Percentiles rank a stretch among this genome's conserved stretches.
Evolutionary conservation across 2,888 invertebrate genomes (phyloP).

Genomic region (Drosophila birchii): DNA sequence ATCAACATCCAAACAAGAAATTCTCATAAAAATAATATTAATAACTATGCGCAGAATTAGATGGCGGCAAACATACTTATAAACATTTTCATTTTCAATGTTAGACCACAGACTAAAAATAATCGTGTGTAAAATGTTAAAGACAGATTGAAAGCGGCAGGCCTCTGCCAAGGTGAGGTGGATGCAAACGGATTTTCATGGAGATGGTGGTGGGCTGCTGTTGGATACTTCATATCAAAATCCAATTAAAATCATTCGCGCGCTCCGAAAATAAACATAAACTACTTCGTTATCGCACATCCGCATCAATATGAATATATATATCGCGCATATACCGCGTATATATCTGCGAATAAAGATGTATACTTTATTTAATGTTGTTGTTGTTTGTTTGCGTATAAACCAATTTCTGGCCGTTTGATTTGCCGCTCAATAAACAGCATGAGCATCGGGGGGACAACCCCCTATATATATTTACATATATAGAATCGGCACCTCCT

Average conservation of each 20-base stretch:
- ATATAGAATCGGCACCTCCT: neutral
- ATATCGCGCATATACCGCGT: constrained; percentile 1
- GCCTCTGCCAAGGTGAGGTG: constrained; percentile 44
- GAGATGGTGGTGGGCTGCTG: constrained; percentile 25
- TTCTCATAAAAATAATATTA: constrained; percentile 45
- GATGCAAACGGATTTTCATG: constrained; percentile 15
- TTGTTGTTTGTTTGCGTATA: constrained; percentile 31
- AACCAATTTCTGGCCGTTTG: constrained; percentile 31
- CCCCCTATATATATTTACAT: neutral
- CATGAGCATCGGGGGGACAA: constrained; percentile 39
- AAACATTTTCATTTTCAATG: constrained; percentile 70
- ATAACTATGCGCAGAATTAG: constrained; percentile 65
- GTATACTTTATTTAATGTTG: constrained; percentile 39
- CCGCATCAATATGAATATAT: constrained; percentile 21
- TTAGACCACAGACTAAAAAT: constrained; percentile 69
- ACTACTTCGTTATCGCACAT: constrained; percentile 33
- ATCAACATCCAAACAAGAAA: constrained; percentile 42
- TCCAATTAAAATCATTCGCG: constrained; percentile 75
- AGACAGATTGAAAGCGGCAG: constrained; percentile 49
- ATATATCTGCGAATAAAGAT: constrained; percentile 21
- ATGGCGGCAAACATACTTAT: constrained; percentile 43
- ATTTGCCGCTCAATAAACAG: constrained; percentile 39
- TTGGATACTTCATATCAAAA: constrained; percentile 64
- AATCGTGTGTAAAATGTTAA: constrained; percentile 63
- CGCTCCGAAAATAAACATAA: constrained; percentile 63